A percentile compares a stretch with the other conserved stretches of the same genome.
Evolutionary conservation across 1,140 invertebrate species (phyloP).

Genomic region (Caerostris extrusa): DNA sequence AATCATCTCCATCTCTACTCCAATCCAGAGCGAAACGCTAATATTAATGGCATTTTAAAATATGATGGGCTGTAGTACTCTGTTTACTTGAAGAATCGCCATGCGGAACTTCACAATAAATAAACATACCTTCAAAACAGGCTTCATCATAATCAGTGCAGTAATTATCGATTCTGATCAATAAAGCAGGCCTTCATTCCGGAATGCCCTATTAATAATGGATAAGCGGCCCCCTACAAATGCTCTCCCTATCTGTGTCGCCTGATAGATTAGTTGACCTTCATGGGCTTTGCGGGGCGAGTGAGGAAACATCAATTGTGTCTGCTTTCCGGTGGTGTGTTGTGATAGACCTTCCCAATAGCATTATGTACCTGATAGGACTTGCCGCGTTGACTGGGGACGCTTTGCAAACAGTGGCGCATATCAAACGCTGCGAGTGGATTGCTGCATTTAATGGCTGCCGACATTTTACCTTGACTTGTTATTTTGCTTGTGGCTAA

Average conservation of each 20-base stretch:
- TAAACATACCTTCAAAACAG: not conserved
- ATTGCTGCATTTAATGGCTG: not conserved
- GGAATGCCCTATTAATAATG: conserved; percentile 33
- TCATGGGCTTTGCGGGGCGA: not conserved
- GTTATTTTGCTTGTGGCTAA: too few relatives aligned
- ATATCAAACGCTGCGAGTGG: not conserved
- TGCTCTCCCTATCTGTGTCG: conserved; percentile 27
- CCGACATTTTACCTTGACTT: too few relatives aligned
- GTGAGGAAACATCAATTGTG: not conserved
- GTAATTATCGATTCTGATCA: conserved; percentile 9
- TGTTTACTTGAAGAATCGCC: not conserved
- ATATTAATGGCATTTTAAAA: too few relatives aligned
- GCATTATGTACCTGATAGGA: not conserved
- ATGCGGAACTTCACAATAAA: not conserved
- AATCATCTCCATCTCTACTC: too few relatives aligned
- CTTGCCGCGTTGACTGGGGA: not conserved
- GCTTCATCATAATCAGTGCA: not conserved
- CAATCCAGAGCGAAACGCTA: too few relatives aligned
- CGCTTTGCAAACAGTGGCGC: not conserved
- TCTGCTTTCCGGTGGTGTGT: not conserved
- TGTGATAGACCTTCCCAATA: not conserved
- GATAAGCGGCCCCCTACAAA: not conserved
- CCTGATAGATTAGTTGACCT: conserved; percentile 51
- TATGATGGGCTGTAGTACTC: not conserved
- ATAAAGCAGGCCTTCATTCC: conserved; percentile 11